Conservation (phyloP, 1,140 invertebrate genomes). For the Drosophila persimilis region DNA sequence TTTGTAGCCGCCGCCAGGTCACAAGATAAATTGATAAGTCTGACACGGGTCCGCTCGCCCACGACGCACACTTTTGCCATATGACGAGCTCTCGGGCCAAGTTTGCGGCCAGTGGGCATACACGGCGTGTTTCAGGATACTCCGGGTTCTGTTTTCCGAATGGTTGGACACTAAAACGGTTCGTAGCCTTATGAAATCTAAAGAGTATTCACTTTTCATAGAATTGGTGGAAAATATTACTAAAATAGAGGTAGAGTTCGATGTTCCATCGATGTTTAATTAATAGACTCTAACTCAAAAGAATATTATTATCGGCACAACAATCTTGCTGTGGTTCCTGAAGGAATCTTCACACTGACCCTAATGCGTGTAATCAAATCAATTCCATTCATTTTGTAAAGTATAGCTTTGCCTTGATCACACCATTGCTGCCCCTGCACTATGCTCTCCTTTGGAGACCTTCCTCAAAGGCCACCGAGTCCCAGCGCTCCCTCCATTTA, state of each 20-base stretch:
- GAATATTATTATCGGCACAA: no score
- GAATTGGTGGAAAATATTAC: no score
- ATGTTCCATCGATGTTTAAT: no score
- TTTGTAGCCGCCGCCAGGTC: conserved; percentile 32
- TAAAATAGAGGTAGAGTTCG: no score
- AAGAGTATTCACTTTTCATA: no score
- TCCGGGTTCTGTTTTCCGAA: conserved; percentile 6
- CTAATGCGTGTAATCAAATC: no score
- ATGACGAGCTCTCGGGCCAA: conserved; percentile 26
- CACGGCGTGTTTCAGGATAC: conserved; percentile 52
- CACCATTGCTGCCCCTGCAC: neutral
- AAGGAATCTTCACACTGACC: no score
- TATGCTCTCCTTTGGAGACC: conserved; percentile 2
- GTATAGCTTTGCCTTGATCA: neutral
- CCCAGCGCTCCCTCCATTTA: conserved; percentile 24
- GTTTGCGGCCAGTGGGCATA: conserved; percentile 10
- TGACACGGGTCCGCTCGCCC: conserved; percentile 52
- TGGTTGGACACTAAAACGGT: neutral
- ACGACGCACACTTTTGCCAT: neutral
- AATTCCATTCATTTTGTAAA: conserved; percentile 5
- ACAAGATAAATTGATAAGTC: conserved; percentile 67
- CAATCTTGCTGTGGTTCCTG: no score
- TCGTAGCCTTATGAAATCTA: no score
- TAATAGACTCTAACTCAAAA: no score
- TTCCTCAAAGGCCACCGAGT: conserved; percentile 30